A percentile compares a stretch with the other conserved stretches of the same genome.
phyloP scores from a whole-genome alignment of 1,140 invertebrate genomes.

The Eupeodes corollae region DNA sequence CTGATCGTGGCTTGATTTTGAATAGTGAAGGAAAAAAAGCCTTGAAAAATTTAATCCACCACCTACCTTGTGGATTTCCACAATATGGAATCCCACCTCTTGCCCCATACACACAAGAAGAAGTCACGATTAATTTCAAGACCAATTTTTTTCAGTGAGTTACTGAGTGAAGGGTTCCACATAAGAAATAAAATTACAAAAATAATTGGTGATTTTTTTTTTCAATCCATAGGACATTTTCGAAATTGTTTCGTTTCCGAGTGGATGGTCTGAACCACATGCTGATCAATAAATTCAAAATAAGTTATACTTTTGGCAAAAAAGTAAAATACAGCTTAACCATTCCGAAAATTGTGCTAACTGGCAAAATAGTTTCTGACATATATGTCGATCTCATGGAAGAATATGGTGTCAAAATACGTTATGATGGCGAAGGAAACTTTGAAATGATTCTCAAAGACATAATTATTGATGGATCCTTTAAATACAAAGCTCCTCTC shows the following conservation, averaged over 20 bases:
- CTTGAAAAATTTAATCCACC: slow-evolving; percentile 17
- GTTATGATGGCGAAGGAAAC: slow-evolving; percentile 13
- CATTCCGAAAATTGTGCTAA: slow-evolving; percentile 19
- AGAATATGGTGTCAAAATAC: slow-evolving; percentile 20
- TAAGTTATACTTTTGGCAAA: slow-evolving; percentile 33
- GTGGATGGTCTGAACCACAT: slow-evolving; percentile 28
- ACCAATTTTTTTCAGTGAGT: slow-evolving; percentile 29
- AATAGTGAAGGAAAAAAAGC: slow-evolving; percentile 29
- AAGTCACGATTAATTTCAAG: slow-evolving; percentile 22
- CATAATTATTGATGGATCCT: too few relatives aligned
- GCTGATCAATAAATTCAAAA: slow-evolving; percentile 26
- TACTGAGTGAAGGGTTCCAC: neutral
- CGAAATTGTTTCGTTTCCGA: slow-evolving; percentile 31
- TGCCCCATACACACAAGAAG: slow-evolving; percentile 31
- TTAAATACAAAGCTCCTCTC: too few relatives aligned
- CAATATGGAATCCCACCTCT: slow-evolving; percentile 27
- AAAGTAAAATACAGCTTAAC: slow-evolving; percentile 27
- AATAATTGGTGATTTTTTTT: neutral
- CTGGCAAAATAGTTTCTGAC: slow-evolving; percentile 19
- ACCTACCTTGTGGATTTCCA: slow-evolving; percentile 30
- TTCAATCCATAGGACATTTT: slow-evolving; percentile 11
- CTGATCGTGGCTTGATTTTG: slow-evolving; percentile 20
- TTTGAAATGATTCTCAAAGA: too few relatives aligned
- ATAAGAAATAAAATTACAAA: neutral
- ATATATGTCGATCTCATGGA: slow-evolving; percentile 22